Percentiles rank a stretch among this genome's conserved stretches.
These are phyloP conservation scores for Gadus macrocephalus DNA, from an alignment of 2,113 vertebrate species.

Conservation along the genomic window DNA sequence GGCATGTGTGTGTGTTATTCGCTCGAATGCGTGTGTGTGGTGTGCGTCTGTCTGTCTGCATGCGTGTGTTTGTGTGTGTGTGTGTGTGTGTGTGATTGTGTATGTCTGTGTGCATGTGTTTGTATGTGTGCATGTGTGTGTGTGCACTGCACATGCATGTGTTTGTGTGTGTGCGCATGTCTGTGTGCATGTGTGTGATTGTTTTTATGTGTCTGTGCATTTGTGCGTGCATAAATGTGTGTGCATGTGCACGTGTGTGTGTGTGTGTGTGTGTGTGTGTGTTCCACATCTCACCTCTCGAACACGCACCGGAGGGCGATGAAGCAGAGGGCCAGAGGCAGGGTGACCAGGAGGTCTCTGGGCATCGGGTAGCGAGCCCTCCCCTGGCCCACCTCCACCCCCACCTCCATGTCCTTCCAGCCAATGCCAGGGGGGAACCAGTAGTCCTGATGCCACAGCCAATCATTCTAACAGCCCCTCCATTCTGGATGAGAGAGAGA, in stretches of 20 bases:
- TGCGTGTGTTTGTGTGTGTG: neutral
- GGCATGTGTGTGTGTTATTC: no score
- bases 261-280: no score
- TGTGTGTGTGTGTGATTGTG: neutral
- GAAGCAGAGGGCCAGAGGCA: conserved; percentile 79
- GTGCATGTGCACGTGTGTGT: no score
- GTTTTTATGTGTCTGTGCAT: no score
- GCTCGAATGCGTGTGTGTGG: no score
- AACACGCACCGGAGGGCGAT: conserved; percentile 74
- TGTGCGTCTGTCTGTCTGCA: no score
- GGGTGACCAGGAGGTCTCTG: conserved; percentile 72
- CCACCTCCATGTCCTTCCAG: conserved; percentile 81
- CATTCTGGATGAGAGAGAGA: conserved; percentile 69
- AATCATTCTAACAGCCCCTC: conserved; percentile 72
- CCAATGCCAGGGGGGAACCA: conserved; percentile 83
- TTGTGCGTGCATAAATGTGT: no score
- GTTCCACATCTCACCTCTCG: conserved; percentile 91
- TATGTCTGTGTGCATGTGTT: neutral
- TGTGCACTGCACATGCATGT: no score
- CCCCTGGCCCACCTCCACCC: conserved; percentile 70
- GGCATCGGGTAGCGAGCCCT: conserved; percentile 71
- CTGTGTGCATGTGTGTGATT: no score
- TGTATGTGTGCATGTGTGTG: no score
- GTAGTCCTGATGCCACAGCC: conserved; percentile 81
- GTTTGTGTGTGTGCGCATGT: no score